phyloP scores from a whole-genome alignment of 2,113 vertebrate genomes.

The Calidris pygmaea region DNA sequence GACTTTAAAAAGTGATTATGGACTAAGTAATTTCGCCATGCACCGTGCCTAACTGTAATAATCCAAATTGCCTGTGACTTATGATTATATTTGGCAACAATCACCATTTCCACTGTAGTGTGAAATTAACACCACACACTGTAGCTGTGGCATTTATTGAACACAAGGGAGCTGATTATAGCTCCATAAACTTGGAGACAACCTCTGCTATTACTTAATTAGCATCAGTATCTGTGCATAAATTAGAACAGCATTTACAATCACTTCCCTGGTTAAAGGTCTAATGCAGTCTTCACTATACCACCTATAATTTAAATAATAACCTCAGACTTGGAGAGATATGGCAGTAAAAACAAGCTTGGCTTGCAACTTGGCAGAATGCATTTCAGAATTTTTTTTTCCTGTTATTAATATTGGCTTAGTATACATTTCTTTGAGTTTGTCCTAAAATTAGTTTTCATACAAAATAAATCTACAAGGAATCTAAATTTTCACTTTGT shows the following conservation, averaged over 20 bases:
- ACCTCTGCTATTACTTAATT: constrained; percentile 77
- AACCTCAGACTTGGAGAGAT: constrained; percentile 24
- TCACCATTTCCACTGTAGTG: constrained; percentile 66
- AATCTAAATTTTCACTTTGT: neutral
- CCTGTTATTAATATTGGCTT: neutral
- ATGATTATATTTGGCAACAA: constrained; percentile 73
- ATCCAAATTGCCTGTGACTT: constrained; percentile 74
- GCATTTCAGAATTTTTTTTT: neutral
- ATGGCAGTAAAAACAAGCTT: constrained; percentile 23
- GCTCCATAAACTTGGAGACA: constrained; percentile 71
- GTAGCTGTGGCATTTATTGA: constrained; percentile 70
- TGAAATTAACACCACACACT: constrained; percentile 73
- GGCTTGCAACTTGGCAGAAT: neutral
- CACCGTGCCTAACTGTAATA: constrained; percentile 60
- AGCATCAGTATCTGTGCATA: constrained; percentile 64
- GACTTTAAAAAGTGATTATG: constrained; percentile 71
- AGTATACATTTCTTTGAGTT: neutral
- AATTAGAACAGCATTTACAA: constrained; percentile 60
- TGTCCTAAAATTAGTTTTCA: neutral
- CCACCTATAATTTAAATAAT: neutral
- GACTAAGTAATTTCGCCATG: constrained; percentile 57
- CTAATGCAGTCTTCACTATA: constrained; percentile 36
- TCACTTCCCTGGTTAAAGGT: constrained; percentile 38
- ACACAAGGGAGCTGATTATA: constrained; percentile 71
- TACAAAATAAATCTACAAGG: neutral